Conservation (phyloP, 2,113 vertebrate genomes). For the Larimichthys crocea region DNA sequence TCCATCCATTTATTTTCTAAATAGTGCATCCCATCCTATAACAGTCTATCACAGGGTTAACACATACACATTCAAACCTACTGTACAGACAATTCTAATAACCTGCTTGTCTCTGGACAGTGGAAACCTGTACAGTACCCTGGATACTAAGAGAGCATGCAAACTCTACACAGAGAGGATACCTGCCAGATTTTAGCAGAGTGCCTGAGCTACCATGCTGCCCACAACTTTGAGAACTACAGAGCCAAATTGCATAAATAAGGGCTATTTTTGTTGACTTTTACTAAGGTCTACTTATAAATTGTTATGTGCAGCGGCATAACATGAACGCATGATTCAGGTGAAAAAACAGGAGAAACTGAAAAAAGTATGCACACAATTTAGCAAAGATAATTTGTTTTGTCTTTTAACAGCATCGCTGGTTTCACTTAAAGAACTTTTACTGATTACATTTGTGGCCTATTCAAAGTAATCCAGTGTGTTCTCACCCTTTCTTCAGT, state of each 20-base stretch:
- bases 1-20: slow-evolving; percentile 25
- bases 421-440: not conserved
- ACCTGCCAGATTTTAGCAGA: not conserved
- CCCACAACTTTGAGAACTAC: not conserved
- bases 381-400: not conserved
- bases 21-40: slow-evolving; percentile 1
- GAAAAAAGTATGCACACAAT: not conserved
- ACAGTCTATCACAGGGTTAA: not conserved
- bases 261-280: not conserved
- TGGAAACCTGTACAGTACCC: not conserved
- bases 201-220: not conserved
- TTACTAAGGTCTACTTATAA: not conserved
- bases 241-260: not conserved
- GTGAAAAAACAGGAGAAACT: not conserved
- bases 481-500: not conserved
- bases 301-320: not conserved
- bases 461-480: too few species aligned
- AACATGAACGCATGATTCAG: not conserved
- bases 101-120: not conserved
- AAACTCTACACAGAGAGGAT: not conserved
- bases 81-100: not conserved
- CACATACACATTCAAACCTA: not conserved
- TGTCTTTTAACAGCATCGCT: not conserved
- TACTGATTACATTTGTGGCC: not conserved
- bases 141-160: not conserved